A percentile compares a stretch with the other conserved stretches of the same genome.
phyloP scores from a whole-genome alignment of 2,113 vertebrate species.

The Nasalis larvatus region DNA sequence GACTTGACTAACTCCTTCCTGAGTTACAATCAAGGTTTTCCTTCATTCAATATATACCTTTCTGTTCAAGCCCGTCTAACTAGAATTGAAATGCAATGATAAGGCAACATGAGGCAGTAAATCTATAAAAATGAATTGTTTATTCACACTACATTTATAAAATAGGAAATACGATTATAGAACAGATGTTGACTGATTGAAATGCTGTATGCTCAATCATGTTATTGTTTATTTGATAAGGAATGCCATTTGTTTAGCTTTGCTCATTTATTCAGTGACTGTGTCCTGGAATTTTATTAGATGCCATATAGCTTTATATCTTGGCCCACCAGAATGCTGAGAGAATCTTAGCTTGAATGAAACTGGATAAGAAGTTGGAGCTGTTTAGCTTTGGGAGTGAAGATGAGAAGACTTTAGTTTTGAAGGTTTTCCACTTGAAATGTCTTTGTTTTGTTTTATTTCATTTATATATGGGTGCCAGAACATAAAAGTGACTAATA shows the following conservation, averaged over 20 bases:
- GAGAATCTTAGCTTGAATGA: slow-evolving; percentile 14
- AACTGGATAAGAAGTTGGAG: slow-evolving; percentile 29
- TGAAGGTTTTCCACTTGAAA: slow-evolving; percentile 54
- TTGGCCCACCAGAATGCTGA: slow-evolving; percentile 44
- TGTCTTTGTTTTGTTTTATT: slow-evolving; percentile 42
- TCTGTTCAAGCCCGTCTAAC: slow-evolving; percentile 28
- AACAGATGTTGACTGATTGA: slow-evolving; percentile 71
- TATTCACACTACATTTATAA: slow-evolving; percentile 60
- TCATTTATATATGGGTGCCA: slow-evolving; percentile 1
- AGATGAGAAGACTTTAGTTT: slow-evolving; percentile 30
- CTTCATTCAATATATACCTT: background rate
- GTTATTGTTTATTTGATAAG: slow-evolving; percentile 76
- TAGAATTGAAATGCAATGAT: slow-evolving; percentile 54
- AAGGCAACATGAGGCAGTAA: slow-evolving; percentile 51
- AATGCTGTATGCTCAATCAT: slow-evolving; percentile 69
- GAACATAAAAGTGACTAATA: slow-evolving; percentile 23
- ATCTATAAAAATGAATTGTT: slow-evolving; percentile 68
- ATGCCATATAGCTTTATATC: background rate
- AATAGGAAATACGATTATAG: slow-evolving; percentile 58
- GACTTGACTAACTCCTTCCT: slow-evolving; percentile 28
- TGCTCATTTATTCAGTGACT: slow-evolving; percentile 59
- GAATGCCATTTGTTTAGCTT: slow-evolving; percentile 64
- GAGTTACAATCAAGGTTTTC: slow-evolving; percentile 10
- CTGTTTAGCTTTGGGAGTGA: slow-evolving; percentile 4
- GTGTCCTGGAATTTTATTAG: slow-evolving; percentile 69